Evolutionary conservation across 2,888 invertebrate genomes (phyloP).

Genomic region (Antitype chi): DNA sequence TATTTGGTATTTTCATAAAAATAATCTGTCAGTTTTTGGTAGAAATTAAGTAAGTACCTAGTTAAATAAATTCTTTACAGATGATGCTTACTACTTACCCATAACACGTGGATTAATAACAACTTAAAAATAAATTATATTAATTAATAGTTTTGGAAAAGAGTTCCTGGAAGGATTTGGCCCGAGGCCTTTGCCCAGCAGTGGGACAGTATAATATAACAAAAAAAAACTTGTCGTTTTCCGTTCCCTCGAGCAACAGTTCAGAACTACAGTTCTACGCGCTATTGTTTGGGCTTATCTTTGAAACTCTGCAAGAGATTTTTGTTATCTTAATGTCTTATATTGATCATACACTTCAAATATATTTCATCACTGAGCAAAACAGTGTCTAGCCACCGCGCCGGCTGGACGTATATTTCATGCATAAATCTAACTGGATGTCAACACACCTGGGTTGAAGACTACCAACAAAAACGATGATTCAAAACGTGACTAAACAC

Average conservation of each 20-base stretch:
- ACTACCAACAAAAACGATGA: background rate
- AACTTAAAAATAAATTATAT: background rate
- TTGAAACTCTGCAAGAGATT: slow-evolving; percentile 1
- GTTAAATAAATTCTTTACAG: background rate
- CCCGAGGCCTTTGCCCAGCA: too few relatives aligned
- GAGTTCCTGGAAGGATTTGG: too few relatives aligned
- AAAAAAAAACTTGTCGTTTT: background rate
- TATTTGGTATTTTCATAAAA: slow-evolving; percentile 3
- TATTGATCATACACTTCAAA: slow-evolving; percentile 12
- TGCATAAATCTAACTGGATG: slow-evolving; percentile 7
- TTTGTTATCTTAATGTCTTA: background rate
- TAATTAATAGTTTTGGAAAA: too few relatives aligned
- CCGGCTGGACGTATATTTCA: slow-evolving; percentile 5
- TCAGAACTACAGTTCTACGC: background rate
- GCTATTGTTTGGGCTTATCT: background rate
- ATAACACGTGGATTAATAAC: background rate
- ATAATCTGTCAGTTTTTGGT: background rate
- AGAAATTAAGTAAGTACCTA: background rate
- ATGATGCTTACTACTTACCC: background rate
- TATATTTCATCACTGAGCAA: slow-evolving; percentile 3
- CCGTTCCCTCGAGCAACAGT: background rate
- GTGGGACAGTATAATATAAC: too few relatives aligned
- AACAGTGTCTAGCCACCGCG: background rate
- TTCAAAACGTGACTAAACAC: slow-evolving; percentile 15
- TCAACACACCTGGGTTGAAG: background rate